Percentiles rank a stretch among this genome's conserved stretches.
These are phyloP conservation scores for Menidia menidia DNA, from an alignment of 2,797 vertebrate genomes.

Conservation along the genomic window DNA sequence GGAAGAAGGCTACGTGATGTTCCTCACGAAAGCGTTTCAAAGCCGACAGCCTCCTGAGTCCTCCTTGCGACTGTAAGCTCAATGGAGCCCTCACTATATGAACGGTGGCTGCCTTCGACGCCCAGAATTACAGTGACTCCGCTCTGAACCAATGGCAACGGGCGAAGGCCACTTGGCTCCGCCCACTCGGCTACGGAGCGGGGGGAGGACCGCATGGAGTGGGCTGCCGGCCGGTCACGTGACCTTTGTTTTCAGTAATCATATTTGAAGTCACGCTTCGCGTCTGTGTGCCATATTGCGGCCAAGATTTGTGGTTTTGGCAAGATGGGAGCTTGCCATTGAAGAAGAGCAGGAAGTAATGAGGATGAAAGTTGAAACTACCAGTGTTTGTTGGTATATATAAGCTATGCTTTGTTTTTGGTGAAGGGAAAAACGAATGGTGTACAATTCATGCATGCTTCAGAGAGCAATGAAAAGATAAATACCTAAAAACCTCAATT, in stretches of 20 bases:
- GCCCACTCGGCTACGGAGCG: constrained; percentile 22
- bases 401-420: background rate
- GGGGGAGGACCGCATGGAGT: constrained; percentile 6
- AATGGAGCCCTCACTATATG: constrained; percentile 6
- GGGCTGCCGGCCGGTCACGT: constrained; percentile 9
- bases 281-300: background rate
- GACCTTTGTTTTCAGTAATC: background rate
- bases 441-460: background rate
- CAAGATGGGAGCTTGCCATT: background rate
- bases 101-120: constrained; percentile 24
- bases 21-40: background rate
- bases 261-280: too few species aligned
- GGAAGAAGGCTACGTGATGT: background rate
- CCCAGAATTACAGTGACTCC: constrained; percentile 32
- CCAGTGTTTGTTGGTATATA: background rate
- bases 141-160: constrained; percentile 50
- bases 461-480: background rate
- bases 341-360: background rate
- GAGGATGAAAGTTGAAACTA: too few species aligned
- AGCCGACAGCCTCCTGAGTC: accelerated
- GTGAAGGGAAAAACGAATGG: background rate
- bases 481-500: background rate
- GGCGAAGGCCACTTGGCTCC: constrained; percentile 29
- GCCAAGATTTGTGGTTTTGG: background rate
- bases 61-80: background rate